phyloP scores from a whole-genome alignment of 2,113 vertebrate species.

The Boleophthalmus pectinirostris region DNA sequence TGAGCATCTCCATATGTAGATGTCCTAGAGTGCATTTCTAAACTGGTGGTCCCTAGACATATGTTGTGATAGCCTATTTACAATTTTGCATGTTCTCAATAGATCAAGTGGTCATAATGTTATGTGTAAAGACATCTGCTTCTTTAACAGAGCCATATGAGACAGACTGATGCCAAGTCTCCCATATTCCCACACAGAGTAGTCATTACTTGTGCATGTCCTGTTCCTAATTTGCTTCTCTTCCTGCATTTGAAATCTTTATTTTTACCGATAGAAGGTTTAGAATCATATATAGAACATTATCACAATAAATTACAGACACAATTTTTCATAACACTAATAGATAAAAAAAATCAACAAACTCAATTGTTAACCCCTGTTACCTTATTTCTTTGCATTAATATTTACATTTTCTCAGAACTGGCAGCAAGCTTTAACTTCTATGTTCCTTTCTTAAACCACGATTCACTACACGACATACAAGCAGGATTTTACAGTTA shows the following conservation, averaged over 20 bases:
- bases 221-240: background rate
- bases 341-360: too few relatives aligned
- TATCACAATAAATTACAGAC: too few relatives aligned
- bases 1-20: conserved; percentile 50
- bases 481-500: background rate
- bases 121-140: background rate
- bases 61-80: conserved; percentile 23
- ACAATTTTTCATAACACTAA: too few relatives aligned
- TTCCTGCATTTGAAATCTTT: background rate
- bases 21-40: conserved; percentile 37
- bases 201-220: background rate
- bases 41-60: conserved; percentile 16
- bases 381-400: too few relatives aligned
- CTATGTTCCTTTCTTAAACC: too few relatives aligned
- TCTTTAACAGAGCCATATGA: background rate
- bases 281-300: background rate
- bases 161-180: background rate
- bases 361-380: too few relatives aligned
- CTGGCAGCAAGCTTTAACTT: too few relatives aligned
- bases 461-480: background rate
- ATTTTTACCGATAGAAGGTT: background rate
- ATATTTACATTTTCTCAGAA: too few relatives aligned
- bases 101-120: background rate
- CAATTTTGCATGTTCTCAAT: background rate
- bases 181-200: background rate